phyloP scores from a whole-genome alignment of 2,888 invertebrate species.

The Apomyelois bistriatella region DNA sequence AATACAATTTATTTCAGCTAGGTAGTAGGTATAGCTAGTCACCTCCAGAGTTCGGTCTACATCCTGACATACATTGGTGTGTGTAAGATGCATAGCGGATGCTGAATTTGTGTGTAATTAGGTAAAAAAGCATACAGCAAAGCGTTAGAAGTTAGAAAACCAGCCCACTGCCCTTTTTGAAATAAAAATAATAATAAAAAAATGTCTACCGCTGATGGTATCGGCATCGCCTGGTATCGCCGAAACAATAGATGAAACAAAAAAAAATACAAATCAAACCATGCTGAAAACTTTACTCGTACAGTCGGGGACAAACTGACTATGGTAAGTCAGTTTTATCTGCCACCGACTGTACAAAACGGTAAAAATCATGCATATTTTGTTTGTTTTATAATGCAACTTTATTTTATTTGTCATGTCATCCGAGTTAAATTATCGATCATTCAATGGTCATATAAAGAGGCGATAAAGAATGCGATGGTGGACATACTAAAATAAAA shows the following conservation, averaged over 20 bases:
- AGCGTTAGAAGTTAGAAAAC: constrained; percentile 42
- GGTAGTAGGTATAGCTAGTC: too few relatives aligned
- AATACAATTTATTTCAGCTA: too few relatives aligned
- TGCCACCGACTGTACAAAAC: too few relatives aligned
- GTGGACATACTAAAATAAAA: too few relatives aligned
- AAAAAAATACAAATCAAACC: constrained; percentile 66
- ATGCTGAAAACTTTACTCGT: constrained; percentile 49
- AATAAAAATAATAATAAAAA: constrained; percentile 63
- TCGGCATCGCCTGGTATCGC: constrained; percentile 83
- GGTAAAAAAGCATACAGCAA: constrained; percentile 13
- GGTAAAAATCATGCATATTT: constrained; percentile 29
- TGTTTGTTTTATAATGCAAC: neutral
- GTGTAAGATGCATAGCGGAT: neutral
- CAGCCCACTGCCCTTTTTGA: constrained; percentile 30
- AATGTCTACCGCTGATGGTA: constrained; percentile 84
- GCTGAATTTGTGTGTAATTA: too few relatives aligned
- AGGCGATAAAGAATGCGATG: too few relatives aligned
- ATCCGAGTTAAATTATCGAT: neutral
- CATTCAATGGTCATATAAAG: neutral
- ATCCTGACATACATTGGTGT: too few relatives aligned
- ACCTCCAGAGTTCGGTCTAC: too few relatives aligned
- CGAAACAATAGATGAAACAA: constrained; percentile 73
- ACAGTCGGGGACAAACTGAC: too few relatives aligned
- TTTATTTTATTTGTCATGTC: neutral
- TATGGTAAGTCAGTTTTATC: too few relatives aligned